These are phyloP conservation scores for Bettongia penicillata DNA, from an alignment of 2,113 vertebrate species.

Conservation along the genomic window DNA sequence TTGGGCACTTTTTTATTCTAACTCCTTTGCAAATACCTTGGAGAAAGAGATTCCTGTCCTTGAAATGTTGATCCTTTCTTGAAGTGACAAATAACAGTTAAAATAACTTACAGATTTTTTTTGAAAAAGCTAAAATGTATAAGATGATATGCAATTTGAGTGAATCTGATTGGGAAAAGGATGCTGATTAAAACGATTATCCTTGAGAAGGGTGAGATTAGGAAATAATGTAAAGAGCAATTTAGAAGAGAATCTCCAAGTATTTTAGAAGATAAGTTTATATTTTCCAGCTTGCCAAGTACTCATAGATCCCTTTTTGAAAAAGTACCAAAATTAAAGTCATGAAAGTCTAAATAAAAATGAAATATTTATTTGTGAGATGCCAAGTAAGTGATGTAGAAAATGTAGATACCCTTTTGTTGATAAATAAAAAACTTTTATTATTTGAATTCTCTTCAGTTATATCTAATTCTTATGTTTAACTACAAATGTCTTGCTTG, in stretches of 20 bases:
- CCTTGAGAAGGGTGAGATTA: background rate
- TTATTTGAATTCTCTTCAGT: background rate
- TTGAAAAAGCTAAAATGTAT: background rate
- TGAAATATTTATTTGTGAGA: background rate
- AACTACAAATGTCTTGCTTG: background rate
- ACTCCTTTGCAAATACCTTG: background rate
- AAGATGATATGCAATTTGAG: background rate
- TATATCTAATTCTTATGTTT: background rate
- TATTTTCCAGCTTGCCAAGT: background rate
- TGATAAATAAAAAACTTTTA: background rate
- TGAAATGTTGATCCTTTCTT: background rate
- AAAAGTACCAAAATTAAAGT: background rate
- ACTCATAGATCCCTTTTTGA: slow-evolving; percentile 3
- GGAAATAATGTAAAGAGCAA: background rate
- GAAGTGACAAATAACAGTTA: background rate
- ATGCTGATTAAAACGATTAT: background rate
- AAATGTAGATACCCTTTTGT: background rate
- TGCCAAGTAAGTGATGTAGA: background rate
- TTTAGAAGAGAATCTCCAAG: background rate
- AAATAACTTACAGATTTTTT: background rate
- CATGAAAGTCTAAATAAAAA: background rate
- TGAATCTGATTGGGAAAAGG: background rate
- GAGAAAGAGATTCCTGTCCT: background rate
- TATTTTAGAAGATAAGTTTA: background rate
- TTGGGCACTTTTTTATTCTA: background rate